These are phyloP conservation scores for Leptosomus discolor DNA, from an alignment of 2,113 vertebrate species.

Conservation along the genomic window DNA sequence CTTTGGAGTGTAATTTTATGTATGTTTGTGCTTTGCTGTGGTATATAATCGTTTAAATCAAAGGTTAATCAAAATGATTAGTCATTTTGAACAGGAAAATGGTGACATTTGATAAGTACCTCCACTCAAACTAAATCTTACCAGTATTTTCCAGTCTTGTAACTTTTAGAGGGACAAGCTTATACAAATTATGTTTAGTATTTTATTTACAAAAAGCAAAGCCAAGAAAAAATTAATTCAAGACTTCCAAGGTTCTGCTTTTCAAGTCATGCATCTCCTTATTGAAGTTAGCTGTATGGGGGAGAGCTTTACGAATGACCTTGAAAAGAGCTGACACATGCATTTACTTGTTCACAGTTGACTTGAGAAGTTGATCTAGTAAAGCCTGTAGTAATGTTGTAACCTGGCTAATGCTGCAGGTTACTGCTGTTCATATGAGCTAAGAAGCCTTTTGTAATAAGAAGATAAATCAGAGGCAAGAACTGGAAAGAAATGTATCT, in stretches of 20 bases:
- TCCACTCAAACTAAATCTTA: constrained; percentile 53
- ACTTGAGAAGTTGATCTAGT: constrained; percentile 42
- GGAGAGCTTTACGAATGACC: neutral
- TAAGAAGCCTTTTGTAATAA: neutral
- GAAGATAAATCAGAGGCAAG: neutral
- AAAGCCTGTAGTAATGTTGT: neutral
- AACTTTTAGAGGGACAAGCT: constrained; percentile 17
- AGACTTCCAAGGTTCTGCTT: neutral
- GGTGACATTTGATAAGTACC: constrained; percentile 51
- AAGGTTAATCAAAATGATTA: constrained; percentile 58
- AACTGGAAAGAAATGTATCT: neutral
- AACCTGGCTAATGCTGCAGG: constrained; percentile 21
- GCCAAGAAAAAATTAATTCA: neutral
- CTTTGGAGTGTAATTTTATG: constrained; percentile 33
- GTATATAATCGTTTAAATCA: constrained; percentile 57
- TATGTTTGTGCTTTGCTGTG: constrained; percentile 49
- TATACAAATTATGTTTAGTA: neutral
- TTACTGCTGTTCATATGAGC: neutral
- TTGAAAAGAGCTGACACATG: constrained; percentile 42
- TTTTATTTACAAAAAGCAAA: constrained; percentile 40
- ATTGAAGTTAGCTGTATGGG: neutral
- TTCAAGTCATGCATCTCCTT: constrained; percentile 1
- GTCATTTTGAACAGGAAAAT: constrained; percentile 45
- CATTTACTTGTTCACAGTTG: constrained; percentile 6
- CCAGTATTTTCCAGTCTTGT: constrained; percentile 25